A percentile compares a stretch with the other conserved stretches of the same genome.
phyloP scores from a whole-genome alignment of 2,888 invertebrate species.

The Dusona sp. region DNA sequence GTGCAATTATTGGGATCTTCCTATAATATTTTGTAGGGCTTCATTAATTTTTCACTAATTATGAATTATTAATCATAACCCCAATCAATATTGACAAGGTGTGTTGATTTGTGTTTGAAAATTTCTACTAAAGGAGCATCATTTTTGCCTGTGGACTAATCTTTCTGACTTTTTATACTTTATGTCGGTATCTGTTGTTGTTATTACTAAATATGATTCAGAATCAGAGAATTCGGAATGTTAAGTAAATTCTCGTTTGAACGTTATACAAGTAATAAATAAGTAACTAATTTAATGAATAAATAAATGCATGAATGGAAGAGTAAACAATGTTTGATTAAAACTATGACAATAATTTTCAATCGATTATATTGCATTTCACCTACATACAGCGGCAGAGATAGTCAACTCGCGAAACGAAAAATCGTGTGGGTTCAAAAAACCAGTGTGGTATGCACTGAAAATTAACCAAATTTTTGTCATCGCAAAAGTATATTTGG shows the following conservation, averaged over 20 bases:
- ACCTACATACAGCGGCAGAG: slow-evolving; percentile 32
- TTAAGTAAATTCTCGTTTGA: not conserved
- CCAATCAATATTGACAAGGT: too few species aligned
- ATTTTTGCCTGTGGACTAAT: not conserved
- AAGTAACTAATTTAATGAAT: not conserved
- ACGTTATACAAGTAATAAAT: not conserved
- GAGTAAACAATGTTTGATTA: slow-evolving; percentile 41
- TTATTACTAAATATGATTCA: too few species aligned
- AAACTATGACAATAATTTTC: slow-evolving; percentile 58
- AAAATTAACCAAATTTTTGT: too few species aligned
- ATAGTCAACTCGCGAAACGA: slow-evolving; percentile 62
- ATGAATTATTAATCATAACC: too few species aligned
- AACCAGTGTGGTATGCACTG: slow-evolving; percentile 53
- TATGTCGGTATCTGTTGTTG: too few species aligned
- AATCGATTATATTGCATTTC: slow-evolving; percentile 53
- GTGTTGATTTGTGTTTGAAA: too few species aligned
- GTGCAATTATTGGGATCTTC: too few species aligned
- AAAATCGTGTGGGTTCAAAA: slow-evolving; percentile 57
- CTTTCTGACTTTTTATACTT: too few species aligned
- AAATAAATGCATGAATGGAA: not conserved
- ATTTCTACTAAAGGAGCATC: too few species aligned
- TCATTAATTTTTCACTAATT: too few species aligned
- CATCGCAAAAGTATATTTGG: too few species aligned
- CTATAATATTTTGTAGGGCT: too few species aligned
- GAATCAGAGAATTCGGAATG: not conserved